Evolutionary conservation across 2,888 invertebrate species (phyloP).

Genomic region (Andrena praecox): DNA sequence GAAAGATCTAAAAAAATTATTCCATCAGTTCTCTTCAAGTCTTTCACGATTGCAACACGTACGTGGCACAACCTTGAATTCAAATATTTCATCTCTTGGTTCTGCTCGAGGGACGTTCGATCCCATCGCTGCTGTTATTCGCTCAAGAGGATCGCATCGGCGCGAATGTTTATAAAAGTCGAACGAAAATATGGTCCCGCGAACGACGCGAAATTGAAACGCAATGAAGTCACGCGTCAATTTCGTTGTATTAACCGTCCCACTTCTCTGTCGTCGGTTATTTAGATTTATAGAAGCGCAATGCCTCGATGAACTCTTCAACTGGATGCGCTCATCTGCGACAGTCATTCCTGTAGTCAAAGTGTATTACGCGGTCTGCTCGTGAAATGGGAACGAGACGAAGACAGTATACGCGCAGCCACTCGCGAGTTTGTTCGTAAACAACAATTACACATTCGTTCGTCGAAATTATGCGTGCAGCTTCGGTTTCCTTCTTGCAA

Average conservation of each 20-base stretch:
- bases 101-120: neutral
- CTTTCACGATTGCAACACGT: no score
- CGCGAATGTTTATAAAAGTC: neutral
- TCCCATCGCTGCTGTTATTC: neutral
- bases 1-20: no score
- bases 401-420: slow-evolving; percentile 7
- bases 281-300: slow-evolving; percentile 60
- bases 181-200: slow-evolving; percentile 18
- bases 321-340: slow-evolving; percentile 12
- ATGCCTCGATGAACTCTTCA: slow-evolving; percentile 49
- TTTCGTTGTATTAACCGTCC: slow-evolving; percentile 43
- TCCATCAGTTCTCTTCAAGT: no score
- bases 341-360: neutral
- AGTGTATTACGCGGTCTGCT: neutral
- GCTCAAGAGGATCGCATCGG: slow-evolving; percentile 1
- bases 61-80: no score
- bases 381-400: slow-evolving; percentile 10
- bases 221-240: slow-evolving; percentile 40
- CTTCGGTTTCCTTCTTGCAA: no score
- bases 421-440: neutral
- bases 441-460: neutral
- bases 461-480: neutral
- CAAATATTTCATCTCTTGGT: neutral
- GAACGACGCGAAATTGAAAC: slow-evolving; percentile 39
- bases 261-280: slow-evolving; percentile 45